Evolutionary conservation across 2,888 invertebrate genomes (phyloP).

Genomic region (Chelonus formosanus): DNA sequence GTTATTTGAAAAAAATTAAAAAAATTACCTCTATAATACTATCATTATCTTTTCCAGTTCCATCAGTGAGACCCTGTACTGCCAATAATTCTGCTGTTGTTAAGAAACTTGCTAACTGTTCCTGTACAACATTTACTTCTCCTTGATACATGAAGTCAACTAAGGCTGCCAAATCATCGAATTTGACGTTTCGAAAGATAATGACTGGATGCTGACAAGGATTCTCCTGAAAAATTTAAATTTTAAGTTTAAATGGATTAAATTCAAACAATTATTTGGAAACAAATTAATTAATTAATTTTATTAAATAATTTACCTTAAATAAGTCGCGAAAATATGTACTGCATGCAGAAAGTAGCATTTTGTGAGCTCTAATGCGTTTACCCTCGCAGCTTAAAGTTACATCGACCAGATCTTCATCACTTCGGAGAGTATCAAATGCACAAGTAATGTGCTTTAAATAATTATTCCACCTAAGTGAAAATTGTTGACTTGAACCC

Average conservation of each 20-base stretch:
- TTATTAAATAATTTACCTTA: conserved; percentile 54
- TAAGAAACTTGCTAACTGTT: conserved; percentile 79
- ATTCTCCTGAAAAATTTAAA: conserved; percentile 72
- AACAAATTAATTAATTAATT: too few species aligned
- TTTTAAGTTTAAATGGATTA: too few species aligned
- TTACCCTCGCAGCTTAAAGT: conserved; percentile 87
- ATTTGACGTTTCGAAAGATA: conserved; percentile 81
- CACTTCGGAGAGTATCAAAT: conserved; percentile 74
- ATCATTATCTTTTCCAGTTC: conserved; percentile 63
- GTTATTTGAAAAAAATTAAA: conserved; percentile 7
- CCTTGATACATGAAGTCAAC: conserved; percentile 85
- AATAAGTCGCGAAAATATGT: conserved; percentile 75
- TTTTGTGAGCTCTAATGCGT: conserved; percentile 84
- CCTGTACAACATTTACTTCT: conserved; percentile 83
- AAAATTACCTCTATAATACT: conserved; percentile 54
- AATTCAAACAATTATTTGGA: too few species aligned
- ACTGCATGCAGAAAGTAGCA: conserved; percentile 85
- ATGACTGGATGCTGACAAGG: conserved; percentile 84
- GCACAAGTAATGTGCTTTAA: conserved; percentile 82
- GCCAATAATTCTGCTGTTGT: conserved; percentile 81
- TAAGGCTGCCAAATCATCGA: conserved; percentile 79
- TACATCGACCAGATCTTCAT: conserved; percentile 79
- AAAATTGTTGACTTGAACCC: conserved; percentile 80
- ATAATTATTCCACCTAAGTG: conserved; percentile 88
- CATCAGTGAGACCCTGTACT: conserved; percentile 79